A percentile compares a stretch with the other conserved stretches of the same genome.
Conservation (phyloP, 2,797 vertebrate genomes). For the Megalops cyprinoides region DNA sequence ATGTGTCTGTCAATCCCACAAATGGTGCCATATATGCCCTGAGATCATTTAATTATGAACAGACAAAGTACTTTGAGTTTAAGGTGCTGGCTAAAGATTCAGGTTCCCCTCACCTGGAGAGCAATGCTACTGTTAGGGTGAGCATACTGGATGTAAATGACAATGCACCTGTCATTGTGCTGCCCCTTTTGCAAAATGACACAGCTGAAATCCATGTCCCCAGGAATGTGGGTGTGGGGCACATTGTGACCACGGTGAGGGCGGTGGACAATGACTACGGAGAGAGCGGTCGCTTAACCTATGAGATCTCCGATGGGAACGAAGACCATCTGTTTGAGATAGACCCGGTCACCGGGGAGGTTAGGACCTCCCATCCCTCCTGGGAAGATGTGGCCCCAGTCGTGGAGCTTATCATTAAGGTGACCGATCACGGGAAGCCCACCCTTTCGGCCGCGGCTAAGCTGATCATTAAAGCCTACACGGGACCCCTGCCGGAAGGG, state of each 20-base stretch:
- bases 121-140: constrained; percentile 92
- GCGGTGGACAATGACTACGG: constrained; percentile 97
- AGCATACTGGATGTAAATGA: constrained; percentile 95
- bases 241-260: constrained; percentile 90
- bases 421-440: constrained; percentile 95
- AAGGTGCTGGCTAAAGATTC: constrained; percentile 95
- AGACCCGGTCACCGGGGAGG: constrained; percentile 90
- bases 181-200: constrained; percentile 92
- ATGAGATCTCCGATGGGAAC: constrained; percentile 96
- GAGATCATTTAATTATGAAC: constrained; percentile 97
- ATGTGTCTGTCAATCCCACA: constrained; percentile 95
- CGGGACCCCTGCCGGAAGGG: constrained; percentile 87
- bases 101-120: constrained; percentile 92
- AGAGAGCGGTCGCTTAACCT: constrained; percentile 94
- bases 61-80: constrained; percentile 97
- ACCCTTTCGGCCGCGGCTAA: constrained; percentile 90
- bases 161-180: constrained; percentile 93
- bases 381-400: constrained; percentile 92
- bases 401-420: constrained; percentile 93
- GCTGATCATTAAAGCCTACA: constrained; percentile 89
- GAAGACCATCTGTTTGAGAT: constrained; percentile 97
- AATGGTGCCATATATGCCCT: constrained; percentile 97
- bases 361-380: constrained; percentile 90
- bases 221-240: constrained; percentile 92
- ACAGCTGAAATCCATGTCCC: constrained; percentile 97